These are phyloP conservation scores for Hemiscyllium ocellatum DNA, from an alignment of 2,113 vertebrate species.

Conservation along the genomic window DNA sequence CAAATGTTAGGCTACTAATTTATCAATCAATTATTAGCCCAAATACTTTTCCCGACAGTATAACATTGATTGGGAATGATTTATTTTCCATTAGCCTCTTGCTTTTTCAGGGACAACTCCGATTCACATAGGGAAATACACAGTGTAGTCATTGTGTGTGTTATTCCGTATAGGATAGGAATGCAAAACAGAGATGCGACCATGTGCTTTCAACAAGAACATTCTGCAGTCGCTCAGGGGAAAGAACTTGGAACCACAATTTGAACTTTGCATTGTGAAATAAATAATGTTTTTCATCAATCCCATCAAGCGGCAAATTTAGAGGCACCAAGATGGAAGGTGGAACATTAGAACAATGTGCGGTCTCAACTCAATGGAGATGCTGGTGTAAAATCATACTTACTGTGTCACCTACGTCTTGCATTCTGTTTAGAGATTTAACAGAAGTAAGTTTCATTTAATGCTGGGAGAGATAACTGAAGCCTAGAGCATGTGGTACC, in stretches of 20 bases:
- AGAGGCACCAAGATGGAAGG: background rate
- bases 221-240: background rate
- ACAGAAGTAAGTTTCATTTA: background rate
- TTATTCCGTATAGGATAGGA: background rate
- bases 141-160: background rate
- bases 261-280: background rate
- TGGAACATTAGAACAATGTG: background rate
- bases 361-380: background rate
- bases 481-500: background rate
- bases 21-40: no score
- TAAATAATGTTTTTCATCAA: background rate
- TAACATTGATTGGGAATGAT: background rate
- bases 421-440: background rate
- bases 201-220: background rate
- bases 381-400: background rate
- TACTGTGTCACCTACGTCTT: background rate
- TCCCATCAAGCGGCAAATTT: background rate
- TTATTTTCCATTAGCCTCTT: background rate
- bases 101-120: background rate
- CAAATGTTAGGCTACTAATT: background rate
- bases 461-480: background rate
- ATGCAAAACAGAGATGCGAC: background rate
- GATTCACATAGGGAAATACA: background rate
- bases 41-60: background rate
- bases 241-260: background rate